These are phyloP conservation scores for Hypercompe scribonia DNA, from an alignment of 2,888 invertebrate species.

Conservation along the genomic window DNA sequence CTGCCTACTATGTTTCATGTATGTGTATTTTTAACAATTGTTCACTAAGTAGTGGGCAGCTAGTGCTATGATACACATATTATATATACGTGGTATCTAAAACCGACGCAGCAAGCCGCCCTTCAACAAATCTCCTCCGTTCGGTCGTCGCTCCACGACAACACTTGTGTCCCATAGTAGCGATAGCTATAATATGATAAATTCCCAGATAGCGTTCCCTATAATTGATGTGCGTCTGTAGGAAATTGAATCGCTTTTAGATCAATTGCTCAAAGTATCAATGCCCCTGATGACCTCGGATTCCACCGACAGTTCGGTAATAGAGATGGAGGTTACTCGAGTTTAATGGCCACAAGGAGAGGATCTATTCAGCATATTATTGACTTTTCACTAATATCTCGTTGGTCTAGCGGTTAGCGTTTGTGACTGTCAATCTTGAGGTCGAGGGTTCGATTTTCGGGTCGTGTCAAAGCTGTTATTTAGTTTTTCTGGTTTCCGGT, in stretches of 20 bases:
- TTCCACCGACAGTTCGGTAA: constrained; percentile 6
- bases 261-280: constrained; percentile 25
- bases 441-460: too few relatives aligned
- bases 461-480: too few relatives aligned
- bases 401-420: too few relatives aligned
- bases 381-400: too few relatives aligned
- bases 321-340: constrained; percentile 20
- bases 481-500: too few relatives aligned
- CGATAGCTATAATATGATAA: background rate
- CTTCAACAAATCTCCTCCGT: background rate
- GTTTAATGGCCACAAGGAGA: background rate
- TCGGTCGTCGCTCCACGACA: background rate
- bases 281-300: constrained; percentile 16
- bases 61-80: too few relatives aligned
- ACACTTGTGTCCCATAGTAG: background rate
- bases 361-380: too few relatives aligned
- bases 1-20: too few relatives aligned
- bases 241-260: background rate
- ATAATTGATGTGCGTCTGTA: constrained; percentile 10
- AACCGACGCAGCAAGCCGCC: background rate
- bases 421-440: too few relatives aligned
- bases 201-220: background rate
- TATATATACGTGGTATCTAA: too few relatives aligned
- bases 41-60: background rate
- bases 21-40: background rate